Evolutionary conservation across 2,888 invertebrate genomes (phyloP).

Genomic region (Lasioglossum pauxillum): DNA sequence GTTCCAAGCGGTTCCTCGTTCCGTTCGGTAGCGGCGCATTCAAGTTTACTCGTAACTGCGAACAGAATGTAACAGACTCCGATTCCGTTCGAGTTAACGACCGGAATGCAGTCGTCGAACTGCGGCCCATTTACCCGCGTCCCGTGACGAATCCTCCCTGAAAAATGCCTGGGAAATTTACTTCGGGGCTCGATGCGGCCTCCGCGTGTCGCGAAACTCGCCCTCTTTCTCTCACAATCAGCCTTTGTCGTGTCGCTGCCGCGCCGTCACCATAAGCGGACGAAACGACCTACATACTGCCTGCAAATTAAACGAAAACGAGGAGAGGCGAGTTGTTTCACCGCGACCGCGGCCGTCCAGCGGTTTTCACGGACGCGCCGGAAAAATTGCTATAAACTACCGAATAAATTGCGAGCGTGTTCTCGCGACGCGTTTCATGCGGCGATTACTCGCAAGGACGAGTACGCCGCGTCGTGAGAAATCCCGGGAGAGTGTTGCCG

Average conservation of each 20-base stretch:
- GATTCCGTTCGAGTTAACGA: conserved; percentile 41
- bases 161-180: conserved; percentile 22
- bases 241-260: too few relatives aligned
- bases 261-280: background rate
- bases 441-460: background rate
- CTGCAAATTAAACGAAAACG: conserved; percentile 26
- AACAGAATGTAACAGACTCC: conserved; percentile 38
- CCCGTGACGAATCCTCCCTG: conserved; percentile 8
- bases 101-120: conserved; percentile 28
- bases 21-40: conserved; percentile 19
- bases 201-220: background rate
- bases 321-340: background rate
- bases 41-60: conserved; percentile 37
- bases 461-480: background rate
- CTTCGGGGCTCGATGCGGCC: background rate
- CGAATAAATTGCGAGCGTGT: conserved; percentile 10
- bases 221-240: background rate
- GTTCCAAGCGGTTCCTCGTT: conserved; percentile 25
- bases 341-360: background rate
- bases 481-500: background rate
- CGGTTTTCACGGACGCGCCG: background rate
- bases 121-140: conserved; percentile 12
- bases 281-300: background rate
- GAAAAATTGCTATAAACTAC: conserved; percentile 26
- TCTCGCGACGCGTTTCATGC: background rate